Evolutionary conservation across 2,888 invertebrate genomes (phyloP).

Genomic region (Trichopoda pennipes): DNA sequence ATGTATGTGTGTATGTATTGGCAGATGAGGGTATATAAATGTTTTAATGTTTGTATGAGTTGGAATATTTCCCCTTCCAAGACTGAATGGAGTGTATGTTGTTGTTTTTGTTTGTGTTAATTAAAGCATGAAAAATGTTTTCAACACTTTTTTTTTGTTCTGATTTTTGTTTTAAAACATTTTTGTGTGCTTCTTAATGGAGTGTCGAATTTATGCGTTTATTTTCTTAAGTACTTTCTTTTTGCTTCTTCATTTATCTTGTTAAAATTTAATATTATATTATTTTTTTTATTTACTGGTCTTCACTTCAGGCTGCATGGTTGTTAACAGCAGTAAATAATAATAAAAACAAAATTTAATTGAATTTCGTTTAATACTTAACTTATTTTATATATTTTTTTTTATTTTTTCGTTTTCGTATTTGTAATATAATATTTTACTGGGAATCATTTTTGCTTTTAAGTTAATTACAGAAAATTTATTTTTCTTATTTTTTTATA

Average conservation of each 20-base stretch:
- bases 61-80: too few species aligned
- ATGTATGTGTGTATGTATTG: slow-evolving; percentile 2
- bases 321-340: background rate
- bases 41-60: too few species aligned
- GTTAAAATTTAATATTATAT: slow-evolving; percentile 14
- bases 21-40: too few species aligned
- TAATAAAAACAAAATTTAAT: background rate
- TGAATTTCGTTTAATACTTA: too few species aligned
- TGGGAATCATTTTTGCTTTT: too few species aligned
- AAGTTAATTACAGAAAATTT: too few species aligned
- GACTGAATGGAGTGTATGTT: background rate
- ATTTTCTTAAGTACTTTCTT: background rate
- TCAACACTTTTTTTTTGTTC: slow-evolving; percentile 62
- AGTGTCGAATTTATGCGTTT: slow-evolving; percentile 53
- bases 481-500: too few species aligned
- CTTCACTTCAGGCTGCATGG: background rate
- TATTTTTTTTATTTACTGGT: slow-evolving; percentile 14
- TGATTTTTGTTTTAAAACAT: slow-evolving; percentile 53
- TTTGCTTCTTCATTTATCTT: slow-evolving; percentile 9
- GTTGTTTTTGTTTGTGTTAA: slow-evolving; percentile 53
- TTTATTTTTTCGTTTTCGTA: too few species aligned
- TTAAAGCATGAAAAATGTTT: slow-evolving; percentile 68
- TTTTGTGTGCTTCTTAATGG: slow-evolving; percentile 40
- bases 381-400: too few species aligned
- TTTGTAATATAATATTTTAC: too few species aligned